Evolutionary conservation across 1,140 invertebrate species (phyloP).

Genomic region (Maniola jurtina): DNA sequence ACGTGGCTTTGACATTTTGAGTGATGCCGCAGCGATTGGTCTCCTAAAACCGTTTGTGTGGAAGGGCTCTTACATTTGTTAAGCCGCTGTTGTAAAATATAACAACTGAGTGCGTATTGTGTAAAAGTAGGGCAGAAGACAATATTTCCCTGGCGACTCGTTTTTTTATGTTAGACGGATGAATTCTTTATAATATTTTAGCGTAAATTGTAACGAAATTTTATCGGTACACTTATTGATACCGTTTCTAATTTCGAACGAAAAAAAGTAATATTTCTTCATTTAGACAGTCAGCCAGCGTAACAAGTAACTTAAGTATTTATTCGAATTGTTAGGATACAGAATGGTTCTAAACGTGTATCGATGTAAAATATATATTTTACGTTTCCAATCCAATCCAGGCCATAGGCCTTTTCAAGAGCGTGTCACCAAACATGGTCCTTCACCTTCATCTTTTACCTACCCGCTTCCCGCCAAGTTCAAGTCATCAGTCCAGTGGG

Average conservation of each 20-base stretch:
- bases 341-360: no score
- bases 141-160: conserved; percentile 9
- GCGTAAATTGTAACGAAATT: neutral
- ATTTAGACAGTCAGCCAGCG: no score
- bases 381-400: no score
- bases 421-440: no score
- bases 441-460: no score
- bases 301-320: no score
- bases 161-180: neutral
- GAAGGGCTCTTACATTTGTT: conserved; percentile 3
- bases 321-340: no score
- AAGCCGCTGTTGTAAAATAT: conserved; percentile 9
- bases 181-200: conserved; percentile 1
- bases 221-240: neutral
- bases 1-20: conserved; percentile 1
- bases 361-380: no score
- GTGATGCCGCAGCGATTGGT: neutral
- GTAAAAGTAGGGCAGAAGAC: conserved; percentile 8
- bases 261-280: neutral
- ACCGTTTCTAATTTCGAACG: neutral
- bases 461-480: no score
- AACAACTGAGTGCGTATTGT: conserved; percentile 9
- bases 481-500: no score
- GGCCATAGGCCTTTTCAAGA: no score
- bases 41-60: conserved; percentile 1